Percentiles rank a stretch among this genome's conserved stretches.
Evolutionary conservation across 1,140 invertebrate genomes (phyloP).

Genomic region (Ceratosolen solmsi): DNA sequence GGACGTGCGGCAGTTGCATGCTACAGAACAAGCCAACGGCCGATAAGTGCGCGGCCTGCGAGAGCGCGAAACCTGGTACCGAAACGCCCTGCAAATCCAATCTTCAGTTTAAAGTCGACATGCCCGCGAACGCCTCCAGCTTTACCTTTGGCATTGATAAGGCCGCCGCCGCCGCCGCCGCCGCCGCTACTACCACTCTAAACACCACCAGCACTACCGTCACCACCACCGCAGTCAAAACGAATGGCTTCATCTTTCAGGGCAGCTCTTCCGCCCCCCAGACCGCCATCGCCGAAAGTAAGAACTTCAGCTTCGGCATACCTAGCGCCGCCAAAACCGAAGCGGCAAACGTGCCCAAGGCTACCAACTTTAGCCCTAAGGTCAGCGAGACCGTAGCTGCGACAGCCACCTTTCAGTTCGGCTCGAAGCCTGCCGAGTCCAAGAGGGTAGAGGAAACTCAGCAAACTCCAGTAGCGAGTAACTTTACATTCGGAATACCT

Average conservation of each 20-base stretch:
- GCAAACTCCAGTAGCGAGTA: constrained; percentile 1
- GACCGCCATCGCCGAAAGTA: constrained; percentile 43
- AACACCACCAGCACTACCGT: constrained; percentile 5
- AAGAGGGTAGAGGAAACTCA: neutral
- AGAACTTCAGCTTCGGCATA: constrained; percentile 66
- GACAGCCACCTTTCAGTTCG: constrained; percentile 43
- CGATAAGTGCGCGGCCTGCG: constrained; percentile 76
- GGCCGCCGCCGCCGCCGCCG: constrained; percentile 50
- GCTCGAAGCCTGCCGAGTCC: constrained; percentile 1
- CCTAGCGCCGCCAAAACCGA: constrained; percentile 10
- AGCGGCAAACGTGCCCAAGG: neutral
- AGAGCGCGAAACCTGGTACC: constrained; percentile 68
- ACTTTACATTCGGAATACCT: constrained; percentile 68
- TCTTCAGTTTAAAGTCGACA: constrained; percentile 63
- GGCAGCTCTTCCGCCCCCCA: constrained; percentile 33
- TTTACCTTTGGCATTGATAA: constrained; percentile 73
- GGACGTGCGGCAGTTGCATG: constrained; percentile 78
- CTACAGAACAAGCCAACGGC: constrained; percentile 74
- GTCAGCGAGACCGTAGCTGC: neutral
- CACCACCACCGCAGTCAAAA: constrained; percentile 30
- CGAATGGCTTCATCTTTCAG: constrained; percentile 60
- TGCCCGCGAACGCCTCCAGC: constrained; percentile 53
- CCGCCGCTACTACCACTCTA: neutral
- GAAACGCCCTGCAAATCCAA: constrained; percentile 55
- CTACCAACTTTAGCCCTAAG: constrained; percentile 6